Conservation (phyloP, 2,113 vertebrate genomes). For the Cepphus grylle region DNA sequence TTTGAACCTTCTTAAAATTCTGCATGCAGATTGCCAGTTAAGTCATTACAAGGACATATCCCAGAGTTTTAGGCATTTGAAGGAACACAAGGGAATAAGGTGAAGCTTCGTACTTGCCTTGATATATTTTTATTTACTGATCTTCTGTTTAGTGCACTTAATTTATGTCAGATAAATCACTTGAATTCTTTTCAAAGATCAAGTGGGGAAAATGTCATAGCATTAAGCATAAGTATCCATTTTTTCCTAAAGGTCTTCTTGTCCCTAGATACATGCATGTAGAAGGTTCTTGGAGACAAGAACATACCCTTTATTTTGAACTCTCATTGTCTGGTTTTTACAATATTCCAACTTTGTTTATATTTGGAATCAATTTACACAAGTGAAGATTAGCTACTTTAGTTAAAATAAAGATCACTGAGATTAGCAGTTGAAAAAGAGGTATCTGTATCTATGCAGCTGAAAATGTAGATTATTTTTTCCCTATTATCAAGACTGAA, state of each 20-base stretch:
- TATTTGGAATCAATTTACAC: neutral
- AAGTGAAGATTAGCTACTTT: neutral
- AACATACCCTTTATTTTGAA: neutral
- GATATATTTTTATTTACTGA: constrained; percentile 55
- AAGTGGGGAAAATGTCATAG: constrained; percentile 50
- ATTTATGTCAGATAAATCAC: constrained; percentile 64
- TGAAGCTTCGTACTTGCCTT: neutral
- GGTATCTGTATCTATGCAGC: neutral
- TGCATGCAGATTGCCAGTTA: neutral
- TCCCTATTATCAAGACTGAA: neutral
- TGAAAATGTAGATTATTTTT: neutral
- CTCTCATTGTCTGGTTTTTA: neutral
- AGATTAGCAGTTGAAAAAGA: neutral
- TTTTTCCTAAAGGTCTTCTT: constrained; percentile 33
- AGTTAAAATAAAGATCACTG: neutral
- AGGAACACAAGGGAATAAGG: neutral
- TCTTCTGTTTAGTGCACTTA: constrained; percentile 47
- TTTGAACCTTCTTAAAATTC: constrained; percentile 46
- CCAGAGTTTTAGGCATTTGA: neutral
- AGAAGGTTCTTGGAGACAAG: neutral
- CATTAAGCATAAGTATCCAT: constrained; percentile 27
- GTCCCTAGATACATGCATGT: neutral
- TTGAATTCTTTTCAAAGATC: constrained; percentile 40
- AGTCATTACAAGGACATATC: constrained; percentile 28
- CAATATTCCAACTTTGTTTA: neutral